phyloP scores from a whole-genome alignment of 2,113 vertebrate genomes.

The Protobothrops mucrosquamatus region DNA sequence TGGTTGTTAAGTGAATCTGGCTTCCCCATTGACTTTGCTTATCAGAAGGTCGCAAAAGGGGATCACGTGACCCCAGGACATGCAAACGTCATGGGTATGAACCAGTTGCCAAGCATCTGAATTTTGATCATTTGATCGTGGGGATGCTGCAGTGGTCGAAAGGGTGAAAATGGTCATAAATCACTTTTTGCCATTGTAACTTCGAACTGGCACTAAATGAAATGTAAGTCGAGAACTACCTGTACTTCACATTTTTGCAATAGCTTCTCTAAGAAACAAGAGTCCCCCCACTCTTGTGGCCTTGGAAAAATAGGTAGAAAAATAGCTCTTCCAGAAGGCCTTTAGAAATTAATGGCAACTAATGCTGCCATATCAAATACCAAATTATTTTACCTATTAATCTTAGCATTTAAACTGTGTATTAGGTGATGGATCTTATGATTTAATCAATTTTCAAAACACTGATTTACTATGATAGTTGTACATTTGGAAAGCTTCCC shows the following conservation, averaged over 20 bases:
- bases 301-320: not conserved
- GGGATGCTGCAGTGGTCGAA: not conserved
- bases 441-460: not conserved
- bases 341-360: not conserved
- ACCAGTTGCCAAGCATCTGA: not conserved
- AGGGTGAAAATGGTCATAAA: not conserved
- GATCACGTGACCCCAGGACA: not conserved
- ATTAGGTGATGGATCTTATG: not conserved
- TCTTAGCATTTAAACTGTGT: not conserved
- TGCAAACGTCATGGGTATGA: not conserved
- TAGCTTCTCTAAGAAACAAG: not conserved
- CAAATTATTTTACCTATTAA: not conserved
- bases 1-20: not conserved
- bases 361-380: not conserved
- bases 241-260: not conserved
- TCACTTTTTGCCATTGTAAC: not conserved
- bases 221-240: not conserved
- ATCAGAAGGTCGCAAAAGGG: not conserved
- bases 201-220: not conserved
- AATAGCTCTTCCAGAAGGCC: not conserved
- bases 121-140: not conserved
- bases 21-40: not conserved
- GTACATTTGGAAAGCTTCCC: not conserved
- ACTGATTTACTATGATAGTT: not conserved
- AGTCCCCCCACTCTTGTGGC: not conserved